Evolutionary conservation across 2,888 invertebrate genomes (phyloP), one percentile per base, ranked within the genome.

Genomic region (Geophilus truncorum): DNA sequence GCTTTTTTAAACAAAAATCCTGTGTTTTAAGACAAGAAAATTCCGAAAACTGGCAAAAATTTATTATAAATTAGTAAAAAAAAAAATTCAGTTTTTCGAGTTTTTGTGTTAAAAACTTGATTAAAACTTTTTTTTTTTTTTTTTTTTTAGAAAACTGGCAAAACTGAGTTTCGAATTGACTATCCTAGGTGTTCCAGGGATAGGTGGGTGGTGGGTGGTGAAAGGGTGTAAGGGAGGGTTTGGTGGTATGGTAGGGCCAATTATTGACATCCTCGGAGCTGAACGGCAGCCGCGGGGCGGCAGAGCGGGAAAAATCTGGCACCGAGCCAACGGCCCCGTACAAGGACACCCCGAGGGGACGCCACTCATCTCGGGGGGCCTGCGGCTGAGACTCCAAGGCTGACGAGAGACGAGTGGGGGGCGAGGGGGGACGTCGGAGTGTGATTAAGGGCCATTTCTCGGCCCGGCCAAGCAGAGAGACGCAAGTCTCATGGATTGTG

Each of bases 301-400:
- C 70, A 70, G 70, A 70, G 70, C 70, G 70, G 70, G 70, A 70
- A 70, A 70, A 70, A 70, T 70, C 70, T 70, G 70, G 70, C 70
- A 70, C 70, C 70, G 12, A 70, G 70, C 70, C 70, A 70, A 70
- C 70, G 70, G 70, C 70, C 70, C 70, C 70, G 70, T 28, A 70
- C 70, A 70, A 70, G 70, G 70, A 70, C 70, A 70, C 70, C 70
- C 70, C 25, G 23, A 70, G 70, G 70, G 70, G 70, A 70, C 70
- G 70, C 70, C 70, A 70, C 70, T 70, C 70, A 70, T 70, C 70
- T 70, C 12, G 70, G 70, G n/a, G 70, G 70, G 70, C 70, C 70
- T 70, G 70, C 70, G 70, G 70, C 70, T 70, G 70, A 70, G 70
- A 70, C 70, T 23, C 70, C 70, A 70, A 70, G 70, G 70, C 70